These are phyloP conservation scores for Gyps fulvus DNA, from an alignment of 2,113 vertebrate species.

Conservation along the genomic window DNA sequence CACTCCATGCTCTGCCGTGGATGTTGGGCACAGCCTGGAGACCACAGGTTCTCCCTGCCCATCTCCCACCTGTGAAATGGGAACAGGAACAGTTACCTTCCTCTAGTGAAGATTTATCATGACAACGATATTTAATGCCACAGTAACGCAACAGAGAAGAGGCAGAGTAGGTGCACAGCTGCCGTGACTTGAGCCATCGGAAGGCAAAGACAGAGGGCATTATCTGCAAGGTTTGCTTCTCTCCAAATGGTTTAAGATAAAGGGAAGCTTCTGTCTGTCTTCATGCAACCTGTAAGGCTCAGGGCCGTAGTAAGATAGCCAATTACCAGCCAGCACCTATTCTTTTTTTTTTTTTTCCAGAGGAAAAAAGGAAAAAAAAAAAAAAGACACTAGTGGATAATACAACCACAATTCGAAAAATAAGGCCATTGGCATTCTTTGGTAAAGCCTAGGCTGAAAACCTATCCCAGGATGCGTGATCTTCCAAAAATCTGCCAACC, in stretches of 20 bases:
- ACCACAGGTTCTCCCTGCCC: not conserved
- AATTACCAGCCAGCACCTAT: not conserved
- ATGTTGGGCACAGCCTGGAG: not conserved
- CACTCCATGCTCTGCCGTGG: not conserved
- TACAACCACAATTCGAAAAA: not conserved
- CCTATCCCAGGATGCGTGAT: slow-evolving; percentile 60
- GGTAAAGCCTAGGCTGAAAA: slow-evolving; percentile 54
- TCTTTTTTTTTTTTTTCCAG: not conserved
- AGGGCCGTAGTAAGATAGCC: not conserved
- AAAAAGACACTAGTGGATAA: not conserved
- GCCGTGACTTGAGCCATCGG: not conserved
- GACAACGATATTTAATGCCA: not conserved
- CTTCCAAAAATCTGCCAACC: slow-evolving; percentile 71
- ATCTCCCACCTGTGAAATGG: not conserved
- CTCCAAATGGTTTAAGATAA: not conserved
- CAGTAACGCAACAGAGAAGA: fast-evolving
- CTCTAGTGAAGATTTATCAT: fast-evolving
- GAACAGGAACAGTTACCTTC: not conserved
- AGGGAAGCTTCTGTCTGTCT: not conserved
- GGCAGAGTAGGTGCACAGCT: not conserved
- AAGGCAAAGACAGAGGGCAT: not conserved
- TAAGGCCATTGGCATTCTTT: not conserved
- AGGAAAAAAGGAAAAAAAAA: not conserved
- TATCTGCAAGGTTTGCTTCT: fast-evolving
- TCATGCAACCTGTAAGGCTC: not conserved